phyloP scores from a whole-genome alignment of 2,888 invertebrate species.

The Arge pagana region DNA sequence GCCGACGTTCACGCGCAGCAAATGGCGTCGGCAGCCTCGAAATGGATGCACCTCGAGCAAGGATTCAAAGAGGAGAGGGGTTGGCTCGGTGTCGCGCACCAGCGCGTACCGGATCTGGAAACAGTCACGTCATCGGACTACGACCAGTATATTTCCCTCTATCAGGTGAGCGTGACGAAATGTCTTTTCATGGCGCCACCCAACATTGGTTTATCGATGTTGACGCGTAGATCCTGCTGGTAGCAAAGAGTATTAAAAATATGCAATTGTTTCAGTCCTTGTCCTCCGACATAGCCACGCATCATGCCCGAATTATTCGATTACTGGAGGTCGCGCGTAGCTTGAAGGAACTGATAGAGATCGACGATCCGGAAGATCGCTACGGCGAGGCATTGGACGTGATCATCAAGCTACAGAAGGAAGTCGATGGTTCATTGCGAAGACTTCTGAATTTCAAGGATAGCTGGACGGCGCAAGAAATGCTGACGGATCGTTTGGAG shows the following conservation, averaged over 20 bases:
- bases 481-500: conserved; percentile 74
- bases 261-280: conserved; percentile 63
- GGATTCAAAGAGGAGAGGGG: conserved; percentile 82
- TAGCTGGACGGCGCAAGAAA: conserved; percentile 76
- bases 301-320: conserved; percentile 77
- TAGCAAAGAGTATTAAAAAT: too few relatives aligned
- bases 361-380: conserved; percentile 74
- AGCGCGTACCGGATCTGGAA: conserved; percentile 79
- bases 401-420: conserved; percentile 74
- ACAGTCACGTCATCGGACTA: conserved; percentile 83
- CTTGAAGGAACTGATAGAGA: conserved; percentile 74
- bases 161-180: conserved; percentile 64
- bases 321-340: conserved; percentile 74
- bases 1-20: conserved; percentile 82
- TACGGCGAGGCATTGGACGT: conserved; percentile 75
- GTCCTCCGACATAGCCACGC: conserved; percentile 77
- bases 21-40: conserved; percentile 82
- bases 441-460: conserved; percentile 77
- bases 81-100: conserved; percentile 83
- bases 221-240: conserved; percentile 43
- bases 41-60: conserved; percentile 81
- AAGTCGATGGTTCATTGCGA: conserved; percentile 74
- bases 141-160: conserved; percentile 81
- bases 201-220: not conserved
- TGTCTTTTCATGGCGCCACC: too few relatives aligned